Percentiles rank a stretch among this genome's conserved stretches.
Evolutionary conservation across 2,113 vertebrate genomes (phyloP).

Genomic region (Myodes glareolus): DNA sequence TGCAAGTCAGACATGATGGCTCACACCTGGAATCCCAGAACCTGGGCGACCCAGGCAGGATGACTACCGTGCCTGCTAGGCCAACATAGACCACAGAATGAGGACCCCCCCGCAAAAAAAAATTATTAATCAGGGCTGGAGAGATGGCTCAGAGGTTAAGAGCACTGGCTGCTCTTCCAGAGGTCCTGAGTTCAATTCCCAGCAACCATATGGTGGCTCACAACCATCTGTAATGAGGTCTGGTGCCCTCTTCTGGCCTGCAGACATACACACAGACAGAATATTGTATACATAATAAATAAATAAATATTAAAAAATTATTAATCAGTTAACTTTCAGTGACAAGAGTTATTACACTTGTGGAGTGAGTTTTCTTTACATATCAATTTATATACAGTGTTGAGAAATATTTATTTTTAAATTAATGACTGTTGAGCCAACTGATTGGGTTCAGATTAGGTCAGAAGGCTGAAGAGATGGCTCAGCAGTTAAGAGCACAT

Average conservation of each 20-base stretch:
- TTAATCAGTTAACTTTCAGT: slow-evolving; percentile 11
- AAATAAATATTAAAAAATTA: too few species aligned
- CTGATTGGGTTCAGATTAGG: background rate
- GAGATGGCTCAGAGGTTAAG: too few species aligned
- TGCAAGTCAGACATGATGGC: background rate
- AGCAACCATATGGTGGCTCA: too few species aligned
- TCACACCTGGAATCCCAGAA: background rate
- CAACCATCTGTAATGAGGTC: too few species aligned
- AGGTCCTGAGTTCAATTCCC: too few species aligned
- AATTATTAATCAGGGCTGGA: slow-evolving; percentile 10
- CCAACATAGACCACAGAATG: background rate
- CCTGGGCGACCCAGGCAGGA: background rate
- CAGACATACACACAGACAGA: too few species aligned
- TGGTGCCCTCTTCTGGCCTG: too few species aligned
- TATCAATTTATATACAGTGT: background rate
- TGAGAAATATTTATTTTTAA: background rate
- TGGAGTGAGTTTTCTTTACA: slow-evolving; percentile 14
- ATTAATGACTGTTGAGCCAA: slow-evolving; percentile 3
- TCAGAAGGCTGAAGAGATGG: background rate
- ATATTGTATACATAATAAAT: too few species aligned
- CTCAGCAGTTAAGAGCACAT: background rate
- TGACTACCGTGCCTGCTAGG: background rate
- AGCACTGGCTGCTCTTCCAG: too few species aligned
- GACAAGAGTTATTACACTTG: slow-evolving; percentile 36
- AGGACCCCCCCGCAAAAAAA: background rate